phyloP scores from a whole-genome alignment of 2,797 vertebrate genomes.

The Chrysocyon brachyurus region DNA sequence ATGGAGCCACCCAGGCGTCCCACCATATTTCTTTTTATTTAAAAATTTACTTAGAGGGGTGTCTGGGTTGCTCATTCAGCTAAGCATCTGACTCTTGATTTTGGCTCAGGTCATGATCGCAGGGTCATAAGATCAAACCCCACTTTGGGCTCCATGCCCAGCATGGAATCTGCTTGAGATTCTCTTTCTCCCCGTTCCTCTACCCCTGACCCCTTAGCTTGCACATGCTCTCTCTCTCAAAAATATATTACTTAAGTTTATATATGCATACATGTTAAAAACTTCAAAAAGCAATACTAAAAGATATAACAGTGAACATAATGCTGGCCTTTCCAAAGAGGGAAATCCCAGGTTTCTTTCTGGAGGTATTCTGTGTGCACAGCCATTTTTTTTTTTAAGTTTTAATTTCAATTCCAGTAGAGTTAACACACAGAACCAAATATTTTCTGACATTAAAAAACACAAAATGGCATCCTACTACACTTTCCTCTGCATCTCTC shows the following conservation, averaged over 20 bases:
- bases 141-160: neutral
- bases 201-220: neutral
- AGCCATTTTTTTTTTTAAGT: neutral
- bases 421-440: neutral
- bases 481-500: neutral
- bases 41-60: neutral
- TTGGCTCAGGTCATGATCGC: neutral
- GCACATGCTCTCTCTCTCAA: neutral
- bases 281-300: neutral
- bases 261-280: neutral
- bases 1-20: too few species aligned
- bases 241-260: neutral
- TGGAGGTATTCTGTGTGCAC: neutral
- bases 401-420: neutral
- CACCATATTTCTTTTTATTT: neutral
- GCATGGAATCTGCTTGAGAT: neutral
- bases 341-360: neutral
- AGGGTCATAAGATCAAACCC: neutral
- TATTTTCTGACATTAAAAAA: neutral
- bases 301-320: neutral
- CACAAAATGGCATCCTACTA: neutral
- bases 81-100: neutral
- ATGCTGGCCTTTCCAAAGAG: neutral
- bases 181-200: neutral
- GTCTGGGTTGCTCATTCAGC: neutral